A percentile compares a stretch with the other conserved stretches of the same genome.
Evolutionary conservation across 2,888 invertebrate species (phyloP).

Genomic region (Mesorhabditis spiculigera): DNA sequence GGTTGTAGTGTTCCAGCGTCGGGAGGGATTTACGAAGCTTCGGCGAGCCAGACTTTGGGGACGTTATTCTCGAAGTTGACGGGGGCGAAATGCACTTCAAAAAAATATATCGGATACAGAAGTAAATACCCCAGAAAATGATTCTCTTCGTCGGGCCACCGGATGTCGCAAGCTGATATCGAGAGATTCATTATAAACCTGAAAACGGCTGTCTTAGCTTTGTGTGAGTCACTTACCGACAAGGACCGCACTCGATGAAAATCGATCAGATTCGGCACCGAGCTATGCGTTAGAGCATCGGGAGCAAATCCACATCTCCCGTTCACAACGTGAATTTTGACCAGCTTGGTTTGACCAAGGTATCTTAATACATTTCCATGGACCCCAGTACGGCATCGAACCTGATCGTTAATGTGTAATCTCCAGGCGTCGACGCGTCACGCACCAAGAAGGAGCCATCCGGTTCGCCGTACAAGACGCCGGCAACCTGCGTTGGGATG

Average conservation of each 20-base stretch:
- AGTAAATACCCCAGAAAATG: constrained; percentile 7
- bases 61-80: neutral
- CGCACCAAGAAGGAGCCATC: constrained; percentile 95
- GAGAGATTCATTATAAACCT: constrained; percentile 24
- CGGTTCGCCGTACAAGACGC: constrained; percentile 61
- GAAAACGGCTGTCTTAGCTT: constrained; percentile 5
- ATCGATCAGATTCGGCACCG: constrained; percentile 20
- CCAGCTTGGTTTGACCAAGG: constrained; percentile 69
- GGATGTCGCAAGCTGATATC: constrained; percentile 24
- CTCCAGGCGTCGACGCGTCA: constrained; percentile 85
- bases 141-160: constrained; percentile 14
- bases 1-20: neutral
- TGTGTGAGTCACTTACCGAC: neutral
- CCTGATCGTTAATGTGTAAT: constrained; percentile 88
- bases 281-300: constrained; percentile 55
- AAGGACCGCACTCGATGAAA: constrained; percentile 23
- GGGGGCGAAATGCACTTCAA: neutral
- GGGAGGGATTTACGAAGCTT: neutral
- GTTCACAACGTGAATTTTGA: constrained; percentile 86
- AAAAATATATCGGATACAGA: neutral
- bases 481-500: constrained; percentile 21
- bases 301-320: constrained; percentile 84
- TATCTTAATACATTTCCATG: constrained; percentile 63
- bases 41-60: neutral
- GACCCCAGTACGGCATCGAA: constrained; percentile 12